Evolutionary conservation across 2,888 invertebrate species (phyloP).

Genomic region (Stenurella melanura): DNA sequence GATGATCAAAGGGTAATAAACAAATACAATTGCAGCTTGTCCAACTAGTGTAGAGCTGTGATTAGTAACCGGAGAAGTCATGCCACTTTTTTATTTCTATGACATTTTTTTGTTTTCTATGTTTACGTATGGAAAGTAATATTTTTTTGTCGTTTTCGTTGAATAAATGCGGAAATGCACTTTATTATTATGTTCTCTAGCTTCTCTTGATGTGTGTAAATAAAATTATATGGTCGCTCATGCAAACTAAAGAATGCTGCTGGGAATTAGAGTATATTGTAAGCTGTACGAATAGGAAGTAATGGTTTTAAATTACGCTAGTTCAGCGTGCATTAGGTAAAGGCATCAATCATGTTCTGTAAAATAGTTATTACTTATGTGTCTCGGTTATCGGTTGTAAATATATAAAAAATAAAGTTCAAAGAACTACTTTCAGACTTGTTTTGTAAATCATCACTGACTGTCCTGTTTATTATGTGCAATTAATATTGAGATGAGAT

Average conservation of each 20-base stretch:
- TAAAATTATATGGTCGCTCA: background rate
- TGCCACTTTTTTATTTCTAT: no score
- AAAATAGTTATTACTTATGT: background rate
- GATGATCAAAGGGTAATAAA: no score
- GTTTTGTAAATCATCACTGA: background rate
- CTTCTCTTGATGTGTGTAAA: background rate
- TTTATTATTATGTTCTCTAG: no score
- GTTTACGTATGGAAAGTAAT: no score
- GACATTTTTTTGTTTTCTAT: no score
- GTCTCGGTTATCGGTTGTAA: background rate
- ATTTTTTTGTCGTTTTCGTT: no score
- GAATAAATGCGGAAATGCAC: no score
- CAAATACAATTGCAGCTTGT: no score
- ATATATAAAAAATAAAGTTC: background rate
- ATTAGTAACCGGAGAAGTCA: no score
- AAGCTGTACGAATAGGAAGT: slow-evolving; percentile 2
- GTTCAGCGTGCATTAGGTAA: background rate
- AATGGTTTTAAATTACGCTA: background rate
- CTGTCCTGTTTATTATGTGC: background rate
- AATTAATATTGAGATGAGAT: background rate
- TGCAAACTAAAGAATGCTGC: slow-evolving; percentile 3
- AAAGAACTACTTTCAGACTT: background rate
- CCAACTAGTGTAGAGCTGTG: no score
- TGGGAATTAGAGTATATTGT: slow-evolving; percentile 7
- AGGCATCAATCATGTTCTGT: background rate